These are phyloP conservation scores for Rhopalosiphum padi DNA, from an alignment of 1,140 invertebrate species.

Conservation along the genomic window DNA sequence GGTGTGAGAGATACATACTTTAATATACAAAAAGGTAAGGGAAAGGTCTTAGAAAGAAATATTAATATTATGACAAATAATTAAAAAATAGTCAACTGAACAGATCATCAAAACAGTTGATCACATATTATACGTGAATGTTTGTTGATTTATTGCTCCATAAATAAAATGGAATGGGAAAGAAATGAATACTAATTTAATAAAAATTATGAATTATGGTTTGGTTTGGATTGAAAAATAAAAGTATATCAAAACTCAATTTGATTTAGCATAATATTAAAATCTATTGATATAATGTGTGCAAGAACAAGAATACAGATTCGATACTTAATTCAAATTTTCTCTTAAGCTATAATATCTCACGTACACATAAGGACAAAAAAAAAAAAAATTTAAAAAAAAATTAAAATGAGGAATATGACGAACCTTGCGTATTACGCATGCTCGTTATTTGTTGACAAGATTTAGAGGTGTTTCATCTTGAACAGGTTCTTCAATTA, in stretches of 20 bases:
- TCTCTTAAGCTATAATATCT: neutral
- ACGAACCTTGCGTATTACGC: neutral
- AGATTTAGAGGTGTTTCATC: neutral
- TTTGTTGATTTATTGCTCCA: neutral
- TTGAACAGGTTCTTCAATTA: constrained; percentile 9
- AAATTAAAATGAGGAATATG: neutral
- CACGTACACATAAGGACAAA: constrained; percentile 43
- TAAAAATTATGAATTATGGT: neutral
- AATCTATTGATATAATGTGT: neutral
- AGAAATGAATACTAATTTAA: neutral
- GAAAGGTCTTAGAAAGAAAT: neutral
- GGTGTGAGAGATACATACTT: neutral
- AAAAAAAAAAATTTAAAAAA: neutral
- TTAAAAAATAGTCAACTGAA: neutral
- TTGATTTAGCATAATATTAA: neutral
- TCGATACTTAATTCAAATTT: constrained; percentile 1
- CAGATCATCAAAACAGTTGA: neutral
- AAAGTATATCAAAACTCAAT: neutral
- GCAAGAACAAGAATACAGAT: neutral
- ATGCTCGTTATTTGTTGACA: neutral
- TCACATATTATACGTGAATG: neutral
- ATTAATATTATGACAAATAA: neutral
- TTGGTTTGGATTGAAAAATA: neutral
- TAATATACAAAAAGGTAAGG: neutral
- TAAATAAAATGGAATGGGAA: neutral